Evolutionary conservation across 37 sponge, comb jelly and placozoan species (phyloP).

Genomic region (Tethya wilhelma): DNA sequence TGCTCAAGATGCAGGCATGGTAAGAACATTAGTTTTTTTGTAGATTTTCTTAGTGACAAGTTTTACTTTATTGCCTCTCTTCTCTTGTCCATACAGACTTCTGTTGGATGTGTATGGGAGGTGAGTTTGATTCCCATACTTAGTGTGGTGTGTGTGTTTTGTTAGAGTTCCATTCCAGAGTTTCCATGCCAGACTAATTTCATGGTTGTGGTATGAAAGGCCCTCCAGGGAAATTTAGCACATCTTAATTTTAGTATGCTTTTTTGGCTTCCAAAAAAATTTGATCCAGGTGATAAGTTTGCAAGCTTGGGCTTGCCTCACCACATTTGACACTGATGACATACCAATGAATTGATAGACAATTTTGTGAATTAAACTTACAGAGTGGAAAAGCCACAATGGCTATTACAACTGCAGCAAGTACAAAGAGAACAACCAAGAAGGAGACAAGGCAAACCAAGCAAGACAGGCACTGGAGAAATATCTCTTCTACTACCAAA

Average conservation of each 20-base stretch:
- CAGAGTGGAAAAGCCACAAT: constrained; percentile 77
- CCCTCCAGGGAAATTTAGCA: too few relatives aligned
- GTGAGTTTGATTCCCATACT: constrained; percentile 33
- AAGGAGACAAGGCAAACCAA: not conserved
- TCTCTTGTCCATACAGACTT: constrained; percentile 50
- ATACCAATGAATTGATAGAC: too few relatives aligned
- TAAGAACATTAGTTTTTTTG: constrained; percentile 32
- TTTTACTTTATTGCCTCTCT: too few relatives aligned
- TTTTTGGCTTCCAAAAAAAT: too few relatives aligned
- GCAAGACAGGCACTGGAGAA: constrained; percentile 82
- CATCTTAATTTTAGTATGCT: too few relatives aligned
- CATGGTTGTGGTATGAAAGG: too few relatives aligned
- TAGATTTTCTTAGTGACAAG: too few relatives aligned
- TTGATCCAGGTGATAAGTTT: too few relatives aligned
- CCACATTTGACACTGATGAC: too few relatives aligned
- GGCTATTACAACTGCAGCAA: constrained; percentile 90
- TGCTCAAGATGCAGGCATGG: constrained; percentile 61
- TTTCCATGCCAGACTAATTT: too few relatives aligned
- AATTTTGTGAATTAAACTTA: not conserved
- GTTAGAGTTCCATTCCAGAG: not conserved
- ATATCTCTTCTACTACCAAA: constrained; percentile 84
- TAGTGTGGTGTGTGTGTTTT: not conserved
- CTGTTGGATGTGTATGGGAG: constrained; percentile 90
- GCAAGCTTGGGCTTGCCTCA: too few relatives aligned
- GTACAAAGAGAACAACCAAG: constrained; percentile 61